Base-by-base conservation (phyloP, 2,888 invertebrate species). In the Rhagonycha fulva region DNA sequence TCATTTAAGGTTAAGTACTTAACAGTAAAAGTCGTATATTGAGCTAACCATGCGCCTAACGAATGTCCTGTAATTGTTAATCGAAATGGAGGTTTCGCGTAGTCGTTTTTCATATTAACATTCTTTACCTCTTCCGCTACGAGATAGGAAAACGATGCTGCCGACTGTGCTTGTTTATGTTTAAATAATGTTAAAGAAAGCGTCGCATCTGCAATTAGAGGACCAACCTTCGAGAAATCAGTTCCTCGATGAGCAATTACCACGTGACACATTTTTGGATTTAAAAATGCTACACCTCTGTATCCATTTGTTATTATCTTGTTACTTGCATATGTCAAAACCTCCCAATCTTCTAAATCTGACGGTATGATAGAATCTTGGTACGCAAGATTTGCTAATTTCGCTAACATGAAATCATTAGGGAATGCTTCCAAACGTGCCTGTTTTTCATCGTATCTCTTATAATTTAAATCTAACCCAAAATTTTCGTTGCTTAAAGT, bases 61-160 rank as follows among this genome's bases (percentile, higher is more conserved):
- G 78, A 78, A 68, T 78, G 78, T 3, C 76, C 76, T 12, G 78
- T 76, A n/a, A 76, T 78, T 47, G 76, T 76, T 60, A 76, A 70
- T 28, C 72, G 71, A 60, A 75, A 61, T n/a, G 14, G 14, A 32
- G 14, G 30, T 14, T 14, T 47, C 10, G 62, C 23, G 12, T 19
- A 12, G 9, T 9, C 3, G 5, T 47, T 47, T n/a, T 4, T 5
- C 9, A 7, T n/a, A 19, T 30, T 32, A 10, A 28, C 14, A 26
- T 5, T 24, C 24, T 70, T 72, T 28, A 78, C 14, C 61, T 68
- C 12, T 62, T 68, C 32, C 9, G 66, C 61, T 12, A 78, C 60
- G 26, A 47, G 19, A 47, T 78, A 14, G 14, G 69, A 71, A 69
- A 78, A 75, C 30, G 78, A 71, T 5, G 75, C 68, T 63, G 78